Conservation (phyloP, 2,113 vertebrate genomes). For the Otocyon megalotis region DNA sequence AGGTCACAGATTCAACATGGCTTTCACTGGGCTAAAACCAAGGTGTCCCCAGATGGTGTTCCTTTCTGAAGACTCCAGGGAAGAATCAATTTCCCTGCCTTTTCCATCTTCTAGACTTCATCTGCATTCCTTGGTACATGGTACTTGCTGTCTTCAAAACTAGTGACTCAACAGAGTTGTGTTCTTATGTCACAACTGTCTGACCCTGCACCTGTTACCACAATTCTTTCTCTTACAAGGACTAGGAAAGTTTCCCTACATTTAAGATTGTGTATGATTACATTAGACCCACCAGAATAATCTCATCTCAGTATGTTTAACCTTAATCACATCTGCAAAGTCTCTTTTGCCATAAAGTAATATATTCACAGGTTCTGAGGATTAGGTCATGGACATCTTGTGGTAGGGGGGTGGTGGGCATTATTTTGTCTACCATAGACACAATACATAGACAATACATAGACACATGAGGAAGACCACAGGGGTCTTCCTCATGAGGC, state of each 20-base stretch:
- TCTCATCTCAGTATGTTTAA: not conserved
- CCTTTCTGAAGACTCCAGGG: not conserved
- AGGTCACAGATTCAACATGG: not conserved
- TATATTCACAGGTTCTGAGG: not conserved
- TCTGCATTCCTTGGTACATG: not conserved
- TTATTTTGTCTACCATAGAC: not conserved
- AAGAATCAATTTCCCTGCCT: not conserved
- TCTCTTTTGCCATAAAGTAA: not conserved
- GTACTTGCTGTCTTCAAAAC: not conserved
- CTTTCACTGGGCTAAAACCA: not conserved
- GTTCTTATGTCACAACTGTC: not conserved
- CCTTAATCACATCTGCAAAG: not conserved
- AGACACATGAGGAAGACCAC: too few species aligned
- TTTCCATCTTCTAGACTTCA: not conserved
- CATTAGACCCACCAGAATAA: not conserved
- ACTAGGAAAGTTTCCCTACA: not conserved
- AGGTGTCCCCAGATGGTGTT: not conserved
- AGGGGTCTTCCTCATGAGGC: not conserved
- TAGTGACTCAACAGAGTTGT: not conserved
- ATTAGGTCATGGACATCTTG: not conserved
- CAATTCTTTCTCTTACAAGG: not conserved
- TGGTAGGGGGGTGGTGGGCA: not conserved
- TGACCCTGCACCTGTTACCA: not conserved
- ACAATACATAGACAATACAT: too few species aligned
- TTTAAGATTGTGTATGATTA: not conserved